phyloP scores from a whole-genome alignment of 2,113 vertebrate species.

The Catharus fuscescens region DNA sequence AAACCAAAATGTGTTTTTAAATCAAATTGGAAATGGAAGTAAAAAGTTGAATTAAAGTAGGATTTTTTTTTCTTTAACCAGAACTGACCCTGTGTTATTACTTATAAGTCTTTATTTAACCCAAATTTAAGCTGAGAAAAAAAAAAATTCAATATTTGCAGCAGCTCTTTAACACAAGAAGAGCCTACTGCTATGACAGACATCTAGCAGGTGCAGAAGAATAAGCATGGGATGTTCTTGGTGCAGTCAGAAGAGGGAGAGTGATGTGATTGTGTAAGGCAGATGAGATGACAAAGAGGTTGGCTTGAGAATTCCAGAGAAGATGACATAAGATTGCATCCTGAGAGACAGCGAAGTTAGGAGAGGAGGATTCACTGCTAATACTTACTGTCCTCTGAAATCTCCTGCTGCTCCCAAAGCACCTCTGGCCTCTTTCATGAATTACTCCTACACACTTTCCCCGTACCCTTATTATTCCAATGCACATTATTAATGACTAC shows the following conservation, averaged over 20 bases:
- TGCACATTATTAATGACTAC: not conserved
- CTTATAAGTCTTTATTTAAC: not conserved
- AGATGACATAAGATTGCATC: not conserved
- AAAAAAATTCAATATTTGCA: not conserved
- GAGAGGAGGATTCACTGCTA: not conserved
- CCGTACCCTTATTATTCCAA: not conserved
- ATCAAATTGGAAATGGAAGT: not conserved
- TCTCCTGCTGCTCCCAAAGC: not conserved
- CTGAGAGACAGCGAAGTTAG: not conserved
- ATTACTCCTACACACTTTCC: not conserved
- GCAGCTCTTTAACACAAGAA: not conserved
- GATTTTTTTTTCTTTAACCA: not conserved
- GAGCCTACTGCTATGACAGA: not conserved
- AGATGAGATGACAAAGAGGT: not conserved
- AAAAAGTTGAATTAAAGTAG: not conserved
- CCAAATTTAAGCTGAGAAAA: not conserved
- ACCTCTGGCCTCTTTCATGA: not conserved
- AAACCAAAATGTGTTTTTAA: not conserved
- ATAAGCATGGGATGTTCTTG: not conserved
- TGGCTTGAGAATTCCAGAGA: not conserved
- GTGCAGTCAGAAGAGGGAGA: not conserved
- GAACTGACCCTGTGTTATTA: not conserved
- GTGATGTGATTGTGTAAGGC: not conserved
- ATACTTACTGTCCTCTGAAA: not conserved
- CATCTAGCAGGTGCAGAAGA: not conserved